phyloP scores from a whole-genome alignment of 1,140 invertebrate genomes.

The Euwallacea similis region DNA sequence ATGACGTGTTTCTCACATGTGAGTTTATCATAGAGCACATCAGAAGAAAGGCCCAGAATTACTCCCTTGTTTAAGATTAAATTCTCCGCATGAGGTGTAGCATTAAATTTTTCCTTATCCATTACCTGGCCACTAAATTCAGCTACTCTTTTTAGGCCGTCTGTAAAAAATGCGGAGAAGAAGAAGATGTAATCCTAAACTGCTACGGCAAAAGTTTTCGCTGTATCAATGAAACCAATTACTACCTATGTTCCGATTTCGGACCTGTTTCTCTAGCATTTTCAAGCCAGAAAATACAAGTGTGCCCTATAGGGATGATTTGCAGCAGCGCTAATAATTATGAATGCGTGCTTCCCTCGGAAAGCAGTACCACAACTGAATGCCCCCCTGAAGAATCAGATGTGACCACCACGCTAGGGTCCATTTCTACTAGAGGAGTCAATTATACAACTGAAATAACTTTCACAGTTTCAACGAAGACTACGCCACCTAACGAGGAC shows the following conservation, averaged over 20 bases:
- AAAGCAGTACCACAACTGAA: slow-evolving; percentile 33
- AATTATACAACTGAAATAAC: slow-evolving; percentile 9
- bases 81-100: background rate
- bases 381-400: slow-evolving; percentile 14
- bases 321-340: slow-evolving; percentile 35
- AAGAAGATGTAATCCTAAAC: slow-evolving; percentile 33
- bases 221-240: slow-evolving; percentile 40
- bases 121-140: too few relatives aligned
- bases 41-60: background rate
- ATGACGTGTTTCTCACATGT: too few relatives aligned
- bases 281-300: slow-evolving; percentile 34
- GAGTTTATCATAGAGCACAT: too few relatives aligned
- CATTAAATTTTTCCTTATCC: background rate
- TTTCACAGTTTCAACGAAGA: background rate
- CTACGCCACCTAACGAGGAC: background rate
- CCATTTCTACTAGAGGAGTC: background rate
- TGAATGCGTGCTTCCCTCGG: slow-evolving; percentile 38
- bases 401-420: background rate
- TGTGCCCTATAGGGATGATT: slow-evolving; percentile 38
- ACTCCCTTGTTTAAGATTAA: background rate
- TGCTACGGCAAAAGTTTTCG: slow-evolving; percentile 39
- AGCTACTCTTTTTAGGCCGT: background rate
- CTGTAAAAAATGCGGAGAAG: slow-evolving; percentile 24
- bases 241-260: slow-evolving; percentile 41
- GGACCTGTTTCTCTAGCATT: slow-evolving; percentile 36